Evolutionary conservation across 1,140 invertebrate species (phyloP).

Genomic region (Thereuonema tuberculata): DNA sequence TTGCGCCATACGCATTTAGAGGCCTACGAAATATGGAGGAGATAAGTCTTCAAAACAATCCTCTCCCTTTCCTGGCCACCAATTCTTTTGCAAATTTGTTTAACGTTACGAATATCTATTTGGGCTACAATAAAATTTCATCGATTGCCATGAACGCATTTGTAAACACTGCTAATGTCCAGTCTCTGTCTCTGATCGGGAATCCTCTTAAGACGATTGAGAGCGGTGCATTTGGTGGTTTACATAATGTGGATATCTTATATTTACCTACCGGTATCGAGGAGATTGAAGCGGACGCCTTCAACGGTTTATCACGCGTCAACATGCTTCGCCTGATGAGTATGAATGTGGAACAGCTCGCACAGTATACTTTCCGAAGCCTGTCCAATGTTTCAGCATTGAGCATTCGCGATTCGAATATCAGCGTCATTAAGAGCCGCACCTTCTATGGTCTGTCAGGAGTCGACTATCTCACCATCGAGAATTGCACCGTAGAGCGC

Average conservation of each 20-base stretch:
- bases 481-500: slow-evolving; percentile 11
- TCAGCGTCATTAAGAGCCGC: background rate
- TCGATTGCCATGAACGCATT: slow-evolving; percentile 15
- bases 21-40: slow-evolving; percentile 15
- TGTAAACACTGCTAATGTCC: background rate
- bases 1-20: slow-evolving; percentile 13
- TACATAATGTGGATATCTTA: background rate
- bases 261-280: background rate
- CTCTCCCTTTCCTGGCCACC: slow-evolving; percentile 7
- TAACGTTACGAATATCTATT: slow-evolving; percentile 8
- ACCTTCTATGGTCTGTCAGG: slow-evolving; percentile 11
- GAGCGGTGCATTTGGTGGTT: slow-evolving; percentile 1
- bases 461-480: slow-evolving; percentile 12
- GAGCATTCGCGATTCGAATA: background rate
- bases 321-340: slow-evolving; percentile 3
- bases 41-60: slow-evolving; percentile 16
- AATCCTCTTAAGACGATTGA: background rate
- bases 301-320: slow-evolving; percentile 5
- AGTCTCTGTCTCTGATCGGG: slow-evolving; percentile 1
- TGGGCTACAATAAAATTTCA: slow-evolving; percentile 15
- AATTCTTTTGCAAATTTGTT: slow-evolving; percentile 11
- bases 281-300: slow-evolving; percentile 3
- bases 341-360: background rate
- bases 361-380: background rate
- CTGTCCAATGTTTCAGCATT: slow-evolving; percentile 4